Evolutionary conservation across 2,888 invertebrate species (phyloP).

Genomic region (Penaeus monodon): DNA sequence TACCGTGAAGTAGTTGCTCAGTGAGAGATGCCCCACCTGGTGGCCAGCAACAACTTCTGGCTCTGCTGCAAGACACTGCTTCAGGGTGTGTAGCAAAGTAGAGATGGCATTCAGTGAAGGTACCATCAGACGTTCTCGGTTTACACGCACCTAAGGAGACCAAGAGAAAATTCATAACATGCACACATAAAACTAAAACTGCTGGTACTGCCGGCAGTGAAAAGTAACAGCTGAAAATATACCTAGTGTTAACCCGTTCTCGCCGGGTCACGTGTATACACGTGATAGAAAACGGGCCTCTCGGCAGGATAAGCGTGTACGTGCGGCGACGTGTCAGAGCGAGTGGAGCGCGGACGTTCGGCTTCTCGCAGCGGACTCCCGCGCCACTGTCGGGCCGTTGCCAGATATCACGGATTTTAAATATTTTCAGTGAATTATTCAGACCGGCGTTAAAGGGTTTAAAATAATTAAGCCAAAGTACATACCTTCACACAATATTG

Average conservation of each 20-base stretch:
- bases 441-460: no score
- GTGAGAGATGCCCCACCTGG: constrained; percentile 77
- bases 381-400: no score
- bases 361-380: no score
- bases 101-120: constrained; percentile 87
- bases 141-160: constrained; percentile 77
- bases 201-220: neutral
- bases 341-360: no score
- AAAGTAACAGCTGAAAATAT: neutral
- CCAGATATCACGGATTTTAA: no score
- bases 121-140: constrained; percentile 88
- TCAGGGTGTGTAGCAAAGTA: constrained; percentile 86
- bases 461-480: neutral
- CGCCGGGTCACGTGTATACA: no score
- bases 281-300: no score
- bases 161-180: neutral
- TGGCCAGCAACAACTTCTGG: constrained; percentile 74
- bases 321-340: no score
- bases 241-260: no score
- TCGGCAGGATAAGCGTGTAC: no score
- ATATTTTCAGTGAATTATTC: no score
- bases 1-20: constrained; percentile 87
- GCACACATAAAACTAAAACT: no score
- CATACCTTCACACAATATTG: constrained; percentile 84
- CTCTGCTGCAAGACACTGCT: constrained; percentile 71